Base-by-base conservation (phyloP, 2,113 vertebrate species). In the Mixornis gularis region DNA sequence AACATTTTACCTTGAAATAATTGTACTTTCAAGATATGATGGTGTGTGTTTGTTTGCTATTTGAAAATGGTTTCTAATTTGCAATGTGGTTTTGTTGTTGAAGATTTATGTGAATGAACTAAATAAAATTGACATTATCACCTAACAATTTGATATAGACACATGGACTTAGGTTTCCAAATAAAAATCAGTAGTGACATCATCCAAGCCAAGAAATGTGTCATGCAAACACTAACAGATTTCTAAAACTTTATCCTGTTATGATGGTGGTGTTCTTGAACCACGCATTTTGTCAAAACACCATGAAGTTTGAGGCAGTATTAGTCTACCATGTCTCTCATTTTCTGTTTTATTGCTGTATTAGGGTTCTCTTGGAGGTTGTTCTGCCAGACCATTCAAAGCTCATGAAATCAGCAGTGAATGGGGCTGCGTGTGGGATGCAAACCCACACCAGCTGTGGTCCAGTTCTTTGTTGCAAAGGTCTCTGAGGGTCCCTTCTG, bases 391-490 rank as follows among this genome's bases (percentile, higher is more conserved):
- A 17, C 17, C 1, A 12, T 17, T 53, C 55, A 38, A 32, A 66
- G 30, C 48, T 14, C 29, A 12, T 16, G 29, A 18, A 38, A 49
- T 22, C 2, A 11, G 34, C 36, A 59, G 12, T n/a, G n/a, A 40
- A 2, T 1, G 21, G 22, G 26, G 10, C 8, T 7, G 0, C 2
- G 24, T 6, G 3, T 1, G 16, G 22, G 43, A 13, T 44, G n/a
- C 46, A 71, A 63, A 17, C 41, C 53, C 29, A 3, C 2, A 0
- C 29, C 41, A 64, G 43, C 58, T 48, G 36, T 27, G 4, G 17
- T 32, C 30, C 1, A 0, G 0, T 6, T 30, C 24, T 2, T 6
- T 11, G 26, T 12, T 48, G 60, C 64, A 40, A 30, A 53, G 41
- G 16, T 24, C 71, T 46, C 14, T 8, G 58, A 66, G 65, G 43